Percentiles rank a stretch among this genome's conserved stretches.
phyloP scores from a whole-genome alignment of 2,888 invertebrate species.

The Callimorpha dominula region DNA sequence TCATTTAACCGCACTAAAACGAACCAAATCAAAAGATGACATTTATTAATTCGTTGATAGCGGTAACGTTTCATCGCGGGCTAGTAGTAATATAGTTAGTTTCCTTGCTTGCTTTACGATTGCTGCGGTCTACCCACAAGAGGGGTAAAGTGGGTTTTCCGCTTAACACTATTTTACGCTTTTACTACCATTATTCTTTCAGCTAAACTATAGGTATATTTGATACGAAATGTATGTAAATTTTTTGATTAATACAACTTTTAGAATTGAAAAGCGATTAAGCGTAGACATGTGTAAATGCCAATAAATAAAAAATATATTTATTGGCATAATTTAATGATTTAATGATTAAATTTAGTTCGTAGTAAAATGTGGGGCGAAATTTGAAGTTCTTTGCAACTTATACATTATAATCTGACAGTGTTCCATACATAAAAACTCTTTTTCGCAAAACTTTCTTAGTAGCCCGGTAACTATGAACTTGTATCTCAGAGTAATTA shows the following conservation, averaged over 20 bases:
- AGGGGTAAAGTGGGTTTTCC: slow-evolving; percentile 16
- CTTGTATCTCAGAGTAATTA: too few relatives aligned
- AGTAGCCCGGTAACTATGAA: background rate
- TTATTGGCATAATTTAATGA: too few relatives aligned
- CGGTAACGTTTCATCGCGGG: slow-evolving; percentile 34
- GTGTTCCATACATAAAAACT: too few relatives aligned
- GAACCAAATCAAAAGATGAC: slow-evolving; percentile 26
- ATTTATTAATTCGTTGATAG: slow-evolving; percentile 44
- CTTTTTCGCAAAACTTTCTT: too few relatives aligned
- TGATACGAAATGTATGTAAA: slow-evolving; percentile 4
- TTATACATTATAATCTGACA: too few relatives aligned
- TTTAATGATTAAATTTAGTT: too few relatives aligned
- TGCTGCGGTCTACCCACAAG: slow-evolving; percentile 27
- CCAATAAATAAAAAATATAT: slow-evolving; percentile 26
- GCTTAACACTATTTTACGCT: slow-evolving; percentile 15
- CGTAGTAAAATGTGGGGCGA: too few relatives aligned
- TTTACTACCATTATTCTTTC: slow-evolving; percentile 13
- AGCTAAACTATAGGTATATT: slow-evolving; percentile 13
- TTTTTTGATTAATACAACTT: slow-evolving; percentile 12
- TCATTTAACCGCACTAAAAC: slow-evolving; percentile 10
- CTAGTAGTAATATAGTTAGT: slow-evolving; percentile 34
- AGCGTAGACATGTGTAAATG: slow-evolving; percentile 20
- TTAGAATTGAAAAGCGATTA: slow-evolving; percentile 18
- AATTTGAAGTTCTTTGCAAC: too few relatives aligned
- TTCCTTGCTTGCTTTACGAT: slow-evolving; percentile 44